These are phyloP conservation scores for Euwallacea fornicatus DNA, from an alignment of 1,140 invertebrate genomes.

Conservation along the genomic window DNA sequence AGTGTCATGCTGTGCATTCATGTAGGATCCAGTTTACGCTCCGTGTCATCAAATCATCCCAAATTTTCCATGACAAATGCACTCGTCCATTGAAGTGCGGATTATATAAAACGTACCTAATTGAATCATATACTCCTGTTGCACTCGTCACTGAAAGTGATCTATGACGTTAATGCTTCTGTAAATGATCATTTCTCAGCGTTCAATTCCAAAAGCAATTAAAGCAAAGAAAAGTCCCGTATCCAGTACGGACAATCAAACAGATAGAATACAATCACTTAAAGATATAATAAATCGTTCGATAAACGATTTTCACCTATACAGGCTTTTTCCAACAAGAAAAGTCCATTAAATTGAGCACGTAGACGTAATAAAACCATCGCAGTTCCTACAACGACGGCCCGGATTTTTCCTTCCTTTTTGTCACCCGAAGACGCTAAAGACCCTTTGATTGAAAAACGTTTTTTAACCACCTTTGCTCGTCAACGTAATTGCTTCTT, in stretches of 20 bases:
- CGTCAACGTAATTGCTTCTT: constrained; percentile 46
- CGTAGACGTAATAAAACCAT: constrained; percentile 49
- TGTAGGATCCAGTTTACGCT: no score
- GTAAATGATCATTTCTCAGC: not conserved
- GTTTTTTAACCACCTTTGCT: constrained; percentile 44
- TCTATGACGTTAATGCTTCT: constrained; percentile 46
- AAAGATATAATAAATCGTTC: constrained; percentile 45
- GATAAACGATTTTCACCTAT: constrained; percentile 48
- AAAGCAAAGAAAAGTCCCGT: not conserved
- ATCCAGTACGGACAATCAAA: not conserved
- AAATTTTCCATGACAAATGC: constrained; percentile 55
- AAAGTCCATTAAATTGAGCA: constrained; percentile 51
- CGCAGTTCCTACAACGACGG: constrained; percentile 42
- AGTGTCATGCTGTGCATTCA: no score
- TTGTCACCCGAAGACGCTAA: constrained; percentile 49
- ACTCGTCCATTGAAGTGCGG: constrained; percentile 53
- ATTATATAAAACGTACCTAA: constrained; percentile 53
- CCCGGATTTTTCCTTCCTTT: constrained; percentile 36
- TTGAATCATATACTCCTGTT: constrained; percentile 53
- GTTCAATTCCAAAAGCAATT: not conserved
- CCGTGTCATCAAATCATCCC: constrained; percentile 51
- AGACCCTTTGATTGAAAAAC: constrained; percentile 50
- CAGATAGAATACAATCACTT: constrained; percentile 29
- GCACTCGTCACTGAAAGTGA: constrained; percentile 50
- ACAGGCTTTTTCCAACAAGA: constrained; percentile 49